Evolutionary conservation across 2,888 invertebrate species (phyloP), one percentile per base, ranked within the genome.

Genomic region (Zaprionus lineosus): DNA sequence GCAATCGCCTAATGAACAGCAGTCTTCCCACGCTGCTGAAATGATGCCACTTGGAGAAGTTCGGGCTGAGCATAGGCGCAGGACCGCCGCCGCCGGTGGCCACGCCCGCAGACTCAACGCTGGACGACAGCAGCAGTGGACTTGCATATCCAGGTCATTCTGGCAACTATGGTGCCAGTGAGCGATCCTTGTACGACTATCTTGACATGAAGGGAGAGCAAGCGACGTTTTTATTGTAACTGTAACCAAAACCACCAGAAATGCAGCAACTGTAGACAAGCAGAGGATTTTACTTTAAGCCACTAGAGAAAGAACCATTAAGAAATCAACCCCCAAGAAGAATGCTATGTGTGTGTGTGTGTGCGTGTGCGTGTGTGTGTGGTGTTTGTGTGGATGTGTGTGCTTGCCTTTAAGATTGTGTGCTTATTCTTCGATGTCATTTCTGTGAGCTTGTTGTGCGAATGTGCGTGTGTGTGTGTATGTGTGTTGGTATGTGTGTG

Each of bases 41-140:
- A 88, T 88, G 88, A 88, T 88, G 88, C 76, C 84, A 85, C 78
- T 70, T 88, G 78, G 87, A 84, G 55, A 84, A 84, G 74, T 85
- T 86, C 70, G 76, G 86, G 53, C 69, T 87, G 70, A 71, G 86
- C 40, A 57, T 78, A 64, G 74, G 85, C 33, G 71, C 74, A 36
- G 79, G 70, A 1, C 88, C 63, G 26, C 81, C 79, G 1, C 74
- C 85, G 34, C 73, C 83, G 31, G 60, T 70, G 18, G 63, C 84
- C 19, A 76, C 74, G 18, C 66, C 83, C 15, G 64, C 83, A 28
- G 66, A 61, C 57, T 50, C 76, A 51, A 58, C 63, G 29, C 56
- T 50, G 61, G 77, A 65, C 48, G 31, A 34, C 29, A 29, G 29
- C 50, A 18, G 31, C 33, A 29, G 40, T 34, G 50, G 46, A 8